A percentile compares a stretch with the other conserved stretches of the same genome.
phyloP scores from a whole-genome alignment of 2,888 invertebrate genomes.

The Salpingus planirostris region DNA sequence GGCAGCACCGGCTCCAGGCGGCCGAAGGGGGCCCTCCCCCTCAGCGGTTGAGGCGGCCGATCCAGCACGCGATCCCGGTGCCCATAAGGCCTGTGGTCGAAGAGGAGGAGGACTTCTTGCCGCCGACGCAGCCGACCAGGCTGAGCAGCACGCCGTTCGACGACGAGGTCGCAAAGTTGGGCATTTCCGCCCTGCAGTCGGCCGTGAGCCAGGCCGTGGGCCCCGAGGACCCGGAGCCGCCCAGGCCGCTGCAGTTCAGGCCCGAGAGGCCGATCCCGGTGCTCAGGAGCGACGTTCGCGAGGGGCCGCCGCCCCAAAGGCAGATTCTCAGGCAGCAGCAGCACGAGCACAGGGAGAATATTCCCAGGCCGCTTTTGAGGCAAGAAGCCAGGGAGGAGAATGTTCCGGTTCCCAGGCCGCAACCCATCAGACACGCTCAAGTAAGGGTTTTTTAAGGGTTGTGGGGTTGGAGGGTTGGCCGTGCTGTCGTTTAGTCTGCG shows the following conservation, averaged over 20 bases:
- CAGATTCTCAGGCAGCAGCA: conserved; percentile 10
- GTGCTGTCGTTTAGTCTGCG: too few species aligned
- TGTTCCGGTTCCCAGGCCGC: conserved; percentile 17
- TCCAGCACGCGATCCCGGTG: conserved; percentile 34
- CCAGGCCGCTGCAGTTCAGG: conserved; percentile 28
- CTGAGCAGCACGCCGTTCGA: conserved; percentile 22
- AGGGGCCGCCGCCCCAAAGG: conserved; percentile 20
- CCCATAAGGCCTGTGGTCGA: conserved; percentile 55
- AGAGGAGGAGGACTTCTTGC: conserved; percentile 51
- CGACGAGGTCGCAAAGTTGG: conserved; percentile 33
- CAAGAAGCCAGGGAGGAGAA: conserved; percentile 26
- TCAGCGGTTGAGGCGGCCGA: conserved; percentile 38
- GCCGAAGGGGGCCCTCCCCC: conserved; percentile 29
- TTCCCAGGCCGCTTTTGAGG: conserved; percentile 15
- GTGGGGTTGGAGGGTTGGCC: too few species aligned
- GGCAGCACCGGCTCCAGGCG: conserved; percentile 24
- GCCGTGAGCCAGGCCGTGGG: conserved; percentile 24
- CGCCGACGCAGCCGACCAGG: conserved; percentile 36
- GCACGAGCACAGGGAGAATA: conserved; percentile 10
- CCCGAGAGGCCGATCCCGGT: conserved; percentile 36
- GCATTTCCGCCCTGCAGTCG: conserved; percentile 24
- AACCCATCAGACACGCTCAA: conserved; percentile 12
- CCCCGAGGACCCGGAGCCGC: conserved; percentile 23
- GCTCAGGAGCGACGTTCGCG: conserved; percentile 31
- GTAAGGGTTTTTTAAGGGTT: too few species aligned